These are phyloP conservation scores for Zapus hudsonius DNA, from an alignment of 2,113 vertebrate species.

Conservation along the genomic window DNA sequence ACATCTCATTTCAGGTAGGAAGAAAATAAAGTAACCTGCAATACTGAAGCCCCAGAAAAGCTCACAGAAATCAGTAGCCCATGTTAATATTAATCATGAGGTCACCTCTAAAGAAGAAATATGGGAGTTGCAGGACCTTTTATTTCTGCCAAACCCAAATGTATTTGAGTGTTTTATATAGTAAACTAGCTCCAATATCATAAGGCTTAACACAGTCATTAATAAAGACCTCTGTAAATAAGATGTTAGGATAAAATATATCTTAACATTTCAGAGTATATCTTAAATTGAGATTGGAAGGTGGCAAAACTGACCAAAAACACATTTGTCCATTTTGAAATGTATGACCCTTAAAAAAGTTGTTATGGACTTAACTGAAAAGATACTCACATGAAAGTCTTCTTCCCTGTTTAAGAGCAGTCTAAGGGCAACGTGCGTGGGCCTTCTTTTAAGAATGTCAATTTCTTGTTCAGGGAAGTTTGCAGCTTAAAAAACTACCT, in stretches of 20 bases:
- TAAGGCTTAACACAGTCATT: constrained; percentile 80
- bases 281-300: constrained; percentile 62
- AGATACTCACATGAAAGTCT: constrained; percentile 43
- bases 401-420: constrained; percentile 69
- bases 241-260: constrained; percentile 82
- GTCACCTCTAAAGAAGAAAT: constrained; percentile 76
- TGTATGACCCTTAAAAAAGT: constrained; percentile 55
- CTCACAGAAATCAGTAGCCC: constrained; percentile 52
- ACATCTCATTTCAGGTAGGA: constrained; percentile 16
- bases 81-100: constrained; percentile 55
- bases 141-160: constrained; percentile 67
- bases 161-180: constrained; percentile 78
- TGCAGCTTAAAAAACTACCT: constrained; percentile 53
- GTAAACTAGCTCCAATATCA: constrained; percentile 78
- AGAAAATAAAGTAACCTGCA: neutral
- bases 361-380: constrained; percentile 63
- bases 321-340: constrained; percentile 65
- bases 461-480: constrained; percentile 65
- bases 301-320: constrained; percentile 76
- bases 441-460: constrained; percentile 59
- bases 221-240: constrained; percentile 78
- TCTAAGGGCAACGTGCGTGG: constrained; percentile 74
- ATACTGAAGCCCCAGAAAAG: neutral
- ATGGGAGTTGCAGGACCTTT: constrained; percentile 72
- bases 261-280: constrained; percentile 68